Base-by-base conservation (phyloP, 2,113 vertebrate species). In the Scolopax mira region DNA sequence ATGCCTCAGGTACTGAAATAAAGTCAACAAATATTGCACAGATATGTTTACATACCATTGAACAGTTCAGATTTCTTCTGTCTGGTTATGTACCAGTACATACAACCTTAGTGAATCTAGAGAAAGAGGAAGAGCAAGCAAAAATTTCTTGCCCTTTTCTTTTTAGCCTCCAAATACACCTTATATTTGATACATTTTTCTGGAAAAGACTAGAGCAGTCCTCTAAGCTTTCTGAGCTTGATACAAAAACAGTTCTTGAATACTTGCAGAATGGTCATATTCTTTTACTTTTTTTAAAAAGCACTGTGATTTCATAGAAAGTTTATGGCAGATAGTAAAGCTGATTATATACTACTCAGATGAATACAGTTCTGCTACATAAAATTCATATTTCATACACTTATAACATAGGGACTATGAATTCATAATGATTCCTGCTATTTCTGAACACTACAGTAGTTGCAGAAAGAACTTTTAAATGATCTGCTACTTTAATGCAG, bases 311-410 rank as follows among this genome's bases (percentile, higher is more conserved):
- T 96, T 94, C 49, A 67, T 58, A 79, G 37, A 52, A 95, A 78
- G 39, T 95, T 95, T 95, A 91, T 93, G 52, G 61, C 18, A 88
- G 41, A 64, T 30, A 87, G 14, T 79, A 88, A 94, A 95, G 42
- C 17, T 88, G 55, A 78, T 91, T 92, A 79, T 74, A 93, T 67
- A 94, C 48, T n/a, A 72, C 31, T 85, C 23, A 71, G 72, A 78
- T 79, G 31, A 95, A 92, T 79, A 79, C 1, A 10, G 58, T 91
- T 93, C 87, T 93, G 41, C 31, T 75, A 74, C 67, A 86, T 86
- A 93, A 90, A 90, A 90, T 74, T 89, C 11, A 12, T 86, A 88
- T 96, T 95, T 95, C 65, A 88, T 78, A 79, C 23, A 46, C 10
- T 57, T n/a, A 22, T 37, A 91, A 69, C 65, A 67, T 39, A 54